Evolutionary conservation across 2,888 invertebrate genomes (phyloP), one percentile per base, ranked within the genome.

Genomic region (Drosophila austrosaltans): DNA sequence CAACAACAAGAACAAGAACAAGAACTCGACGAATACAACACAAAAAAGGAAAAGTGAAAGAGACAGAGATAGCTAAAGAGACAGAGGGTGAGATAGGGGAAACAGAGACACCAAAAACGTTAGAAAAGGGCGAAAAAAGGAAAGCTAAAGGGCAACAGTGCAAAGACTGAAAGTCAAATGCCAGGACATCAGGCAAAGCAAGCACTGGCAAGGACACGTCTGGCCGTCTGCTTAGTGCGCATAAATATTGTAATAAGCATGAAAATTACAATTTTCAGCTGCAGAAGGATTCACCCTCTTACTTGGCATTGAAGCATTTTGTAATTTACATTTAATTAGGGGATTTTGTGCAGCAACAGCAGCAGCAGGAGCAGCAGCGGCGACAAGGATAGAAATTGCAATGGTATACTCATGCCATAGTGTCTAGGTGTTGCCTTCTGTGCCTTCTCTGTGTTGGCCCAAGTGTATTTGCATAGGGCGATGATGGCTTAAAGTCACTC

Each of bases 301-400:
- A 69, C 68, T 76, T 76, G 76, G 77, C 85, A 76, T 76, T 83
- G 78, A 75, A 81, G 76, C 84, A 78, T 81, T 84, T 87, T 89
- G 87, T 84, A 89, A 85, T 85, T 87, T 87, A 81, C 89, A 84
- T 85, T 89, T 85, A 87, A 85, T 89, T 85, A 81, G 82, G 69
- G 79, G 78, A 81, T 81, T 86, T 89, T 76, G 74, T 78, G 75
- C 74, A 78, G 74, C 22, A 69, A 30, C 42, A 42, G 66, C 63
- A 53, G 28, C 32, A 32, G 32, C 32, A 32, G 36, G 32, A 42
- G 67, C 63, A 48, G 28, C 10, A 36, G 36, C 36, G 10, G 10
- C 30, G 28, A 48, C 73, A 16, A 25, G 53, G 61, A 48, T 22
- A 28, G 32, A 53, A 53, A 28, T 20, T n/a, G 16, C 28, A 48